Evolutionary conservation across 2,113 vertebrate species (phyloP), one percentile per base, ranked within the genome.

Genomic region (Trochalopteron elliotii): DNA sequence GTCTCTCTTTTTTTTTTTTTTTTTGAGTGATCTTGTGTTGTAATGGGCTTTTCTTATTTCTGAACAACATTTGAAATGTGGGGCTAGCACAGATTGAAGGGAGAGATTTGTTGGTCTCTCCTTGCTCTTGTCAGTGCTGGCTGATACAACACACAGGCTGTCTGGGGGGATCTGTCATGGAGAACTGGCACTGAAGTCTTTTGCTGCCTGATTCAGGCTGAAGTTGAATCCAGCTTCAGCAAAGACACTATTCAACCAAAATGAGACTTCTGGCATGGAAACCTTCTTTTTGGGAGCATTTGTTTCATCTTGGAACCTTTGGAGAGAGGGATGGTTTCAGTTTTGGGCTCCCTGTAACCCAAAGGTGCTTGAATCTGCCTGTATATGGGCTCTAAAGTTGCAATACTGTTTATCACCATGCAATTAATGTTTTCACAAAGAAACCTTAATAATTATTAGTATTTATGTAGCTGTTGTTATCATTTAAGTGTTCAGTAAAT

Each of bases 331-430:
- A 25, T 76, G 28, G 39, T 25, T 78, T 81, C 68, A 35, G 18
- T 55, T 91, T 75, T 37, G 65, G 6, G 45, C 68, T 87, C 59
- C 39, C 71, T 67, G 28, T 68, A 86, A 90, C 35, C 35, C 71
- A 95, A 94, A 93, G 67, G 90, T 95, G 92, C 93, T 94, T 93
- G 81, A 85, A 83, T 94, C 59, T 92, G 60, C 76, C 82, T 94
- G 76, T 77, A 64, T 59, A 61, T 70, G 82, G 82, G 71, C 60
- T 83, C 4, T 0, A 35, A 93, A 80, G 17, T 67, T 92, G 64
- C 85, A 96, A 33, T 93, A 83, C 47, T 4, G 10, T 95, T 90
- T 77, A 84, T 90, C 75, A 85, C 67, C 85, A n/a, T 59, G 75
- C 90, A 94, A 27, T 70, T 72, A 87, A 95, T 70, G 75, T 90